Conservation (phyloP, 2,797 vertebrate genomes). For the Ara ararauna region DNA sequence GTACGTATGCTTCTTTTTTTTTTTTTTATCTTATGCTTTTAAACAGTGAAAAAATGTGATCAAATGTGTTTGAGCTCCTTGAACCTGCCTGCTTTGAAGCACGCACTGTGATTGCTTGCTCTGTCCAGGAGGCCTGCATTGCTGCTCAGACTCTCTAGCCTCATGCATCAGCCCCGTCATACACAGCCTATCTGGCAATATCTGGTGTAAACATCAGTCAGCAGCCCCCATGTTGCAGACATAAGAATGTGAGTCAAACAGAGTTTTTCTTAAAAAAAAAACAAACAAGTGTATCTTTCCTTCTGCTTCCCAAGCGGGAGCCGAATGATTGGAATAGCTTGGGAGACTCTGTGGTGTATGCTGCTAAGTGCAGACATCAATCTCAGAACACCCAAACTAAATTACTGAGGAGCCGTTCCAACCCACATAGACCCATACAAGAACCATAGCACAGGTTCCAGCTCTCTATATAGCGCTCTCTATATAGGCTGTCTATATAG, state of each 20-base stretch:
- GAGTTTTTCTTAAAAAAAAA: background rate
- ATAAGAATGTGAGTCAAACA: background rate
- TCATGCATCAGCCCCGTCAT: too few species aligned
- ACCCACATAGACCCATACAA: background rate
- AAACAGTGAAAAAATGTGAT: too few species aligned
- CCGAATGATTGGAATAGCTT: background rate
- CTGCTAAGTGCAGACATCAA: background rate
- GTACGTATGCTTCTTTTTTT: background rate
- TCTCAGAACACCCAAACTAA: background rate
- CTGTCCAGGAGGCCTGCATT: background rate
- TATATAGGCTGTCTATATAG: background rate
- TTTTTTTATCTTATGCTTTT: background rate
- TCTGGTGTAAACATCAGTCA: background rate
- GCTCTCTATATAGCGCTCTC: background rate
- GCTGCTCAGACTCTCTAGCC: background rate
- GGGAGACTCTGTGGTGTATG: too few species aligned
- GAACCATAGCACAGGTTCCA: background rate
- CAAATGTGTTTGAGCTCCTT: background rate
- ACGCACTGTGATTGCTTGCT: background rate
- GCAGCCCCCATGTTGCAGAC: rapidly evolving
- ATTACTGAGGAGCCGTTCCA: background rate
- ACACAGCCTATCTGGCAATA: background rate
- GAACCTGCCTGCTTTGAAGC: background rate
- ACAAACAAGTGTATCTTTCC: background rate
- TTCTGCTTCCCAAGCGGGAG: background rate